phyloP scores from a whole-genome alignment of 1,140 invertebrate genomes.

The Lasioglossum baleicum region DNA sequence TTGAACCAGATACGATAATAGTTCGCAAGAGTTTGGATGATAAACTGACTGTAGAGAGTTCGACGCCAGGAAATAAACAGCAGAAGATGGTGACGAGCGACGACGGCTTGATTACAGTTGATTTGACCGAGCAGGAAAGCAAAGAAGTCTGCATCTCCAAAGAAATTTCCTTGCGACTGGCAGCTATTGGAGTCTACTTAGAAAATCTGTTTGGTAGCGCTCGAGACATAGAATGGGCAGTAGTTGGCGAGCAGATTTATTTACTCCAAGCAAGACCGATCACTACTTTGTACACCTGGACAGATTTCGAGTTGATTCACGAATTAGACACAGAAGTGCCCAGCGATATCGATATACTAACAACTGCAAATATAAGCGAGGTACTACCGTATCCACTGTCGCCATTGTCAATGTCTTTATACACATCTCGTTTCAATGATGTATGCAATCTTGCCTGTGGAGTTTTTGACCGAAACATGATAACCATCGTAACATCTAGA shows the following conservation, averaged over 20 bases:
- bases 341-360: constrained; percentile 77
- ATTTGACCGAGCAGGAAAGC: constrained; percentile 73
- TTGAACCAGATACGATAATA: constrained; percentile 87
- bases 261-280: constrained; percentile 88
- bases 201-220: constrained; percentile 84
- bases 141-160: constrained; percentile 80
- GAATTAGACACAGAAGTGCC: constrained; percentile 84
- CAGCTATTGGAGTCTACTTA: constrained; percentile 81
- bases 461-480: not conserved
- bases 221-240: constrained; percentile 89
- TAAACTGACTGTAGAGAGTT: constrained; percentile 78
- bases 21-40: constrained; percentile 79
- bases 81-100: constrained; percentile 77
- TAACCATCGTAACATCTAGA: constrained; percentile 46
- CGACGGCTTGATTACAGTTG: constrained; percentile 68
- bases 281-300: constrained; percentile 85
- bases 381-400: constrained; percentile 81
- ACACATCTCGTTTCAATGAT: constrained; percentile 71
- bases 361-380: constrained; percentile 84
- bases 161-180: constrained; percentile 79
- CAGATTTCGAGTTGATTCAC: constrained; percentile 86
- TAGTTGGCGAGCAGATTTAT: constrained; percentile 81
- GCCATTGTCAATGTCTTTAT: constrained; percentile 75
- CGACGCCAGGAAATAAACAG: constrained; percentile 82
- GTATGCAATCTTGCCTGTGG: constrained; percentile 27